Base-by-base conservation (phyloP, 2,113 vertebrate genomes). In the Myrmecophaga tridactyla region DNA sequence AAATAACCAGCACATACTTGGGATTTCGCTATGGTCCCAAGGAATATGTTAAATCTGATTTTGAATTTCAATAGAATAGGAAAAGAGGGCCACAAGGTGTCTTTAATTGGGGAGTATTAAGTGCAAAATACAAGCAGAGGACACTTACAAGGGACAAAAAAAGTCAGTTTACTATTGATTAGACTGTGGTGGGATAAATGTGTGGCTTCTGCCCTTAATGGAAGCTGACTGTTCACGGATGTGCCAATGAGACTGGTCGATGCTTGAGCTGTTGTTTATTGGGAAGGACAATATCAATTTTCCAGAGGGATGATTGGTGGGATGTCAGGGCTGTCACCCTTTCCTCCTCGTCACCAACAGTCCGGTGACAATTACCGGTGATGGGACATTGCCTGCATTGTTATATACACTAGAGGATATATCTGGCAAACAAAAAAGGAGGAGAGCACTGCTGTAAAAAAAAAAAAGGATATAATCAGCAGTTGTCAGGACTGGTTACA, bases 201-300 rank as follows among this genome's bases (percentile, higher is more conserved):
- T 98, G 98, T 98, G 97, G 96, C 98, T 98, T 98, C 97, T 98
- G 97, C 98, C 97, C 97, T 98, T 98, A 98, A 98, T 98, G 98
- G 98, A 98, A 98, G 98, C 97, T 98, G 98, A 99, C 99, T 98
- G 98, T 98, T 98, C 98, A 48, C 98, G 98, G 98, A 98, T 97
- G 96, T 96, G 97, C 97, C 0, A 0, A 97, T 63, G 97, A 98
- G 98, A 97, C 98, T 98, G 98, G 98, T 98, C 98, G 98, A 99
- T 99, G 97, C 98, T 96, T 94, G 97, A 98, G 98, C 98, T 98
- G 98, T 98, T 99, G 98, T 98, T 99, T 99, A 98, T 98, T 98
- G 98, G 97, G 97, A 97, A 98, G 98, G 98, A 98, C 98, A 96
- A 98, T 98, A 98, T 98, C 98, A 98, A 98, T 98, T 99, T 99